phyloP scores from a whole-genome alignment of 2,113 vertebrate species.

The Furnarius figulus region DNA sequence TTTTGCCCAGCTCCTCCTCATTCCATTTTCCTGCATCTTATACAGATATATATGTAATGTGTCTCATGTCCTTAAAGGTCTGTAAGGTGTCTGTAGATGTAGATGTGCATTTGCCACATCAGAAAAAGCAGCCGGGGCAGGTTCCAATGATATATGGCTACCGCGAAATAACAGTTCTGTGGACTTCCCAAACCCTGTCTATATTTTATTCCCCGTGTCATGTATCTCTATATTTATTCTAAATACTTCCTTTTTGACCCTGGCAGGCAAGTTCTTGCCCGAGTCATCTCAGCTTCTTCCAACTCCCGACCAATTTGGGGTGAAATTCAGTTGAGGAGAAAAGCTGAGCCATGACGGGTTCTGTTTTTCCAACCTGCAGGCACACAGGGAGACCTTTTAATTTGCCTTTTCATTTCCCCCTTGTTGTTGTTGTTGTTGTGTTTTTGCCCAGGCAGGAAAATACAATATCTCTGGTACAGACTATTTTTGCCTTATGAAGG shows the following conservation, averaged over 20 bases:
- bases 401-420: rapidly evolving
- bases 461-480: rapidly evolving
- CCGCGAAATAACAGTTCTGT: neutral
- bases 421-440: neutral
- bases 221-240: neutral
- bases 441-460: neutral
- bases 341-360: neutral
- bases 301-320: neutral
- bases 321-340: neutral
- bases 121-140: neutral
- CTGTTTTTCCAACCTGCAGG: neutral
- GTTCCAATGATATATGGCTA: neutral
- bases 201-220: neutral
- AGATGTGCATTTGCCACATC: neutral
- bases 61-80: rapidly evolving
- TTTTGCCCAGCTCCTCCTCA: neutral
- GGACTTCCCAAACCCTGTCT: neutral
- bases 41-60: rapidly evolving
- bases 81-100: neutral
- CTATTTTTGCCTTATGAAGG: neutral
- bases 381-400: neutral
- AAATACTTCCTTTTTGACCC: neutral
- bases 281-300: neutral
- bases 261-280: neutral
- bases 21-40: neutral